Conservation (phyloP, 2,888 invertebrate genomes). For the Pseudococcus jackbeardsleyi region DNA sequence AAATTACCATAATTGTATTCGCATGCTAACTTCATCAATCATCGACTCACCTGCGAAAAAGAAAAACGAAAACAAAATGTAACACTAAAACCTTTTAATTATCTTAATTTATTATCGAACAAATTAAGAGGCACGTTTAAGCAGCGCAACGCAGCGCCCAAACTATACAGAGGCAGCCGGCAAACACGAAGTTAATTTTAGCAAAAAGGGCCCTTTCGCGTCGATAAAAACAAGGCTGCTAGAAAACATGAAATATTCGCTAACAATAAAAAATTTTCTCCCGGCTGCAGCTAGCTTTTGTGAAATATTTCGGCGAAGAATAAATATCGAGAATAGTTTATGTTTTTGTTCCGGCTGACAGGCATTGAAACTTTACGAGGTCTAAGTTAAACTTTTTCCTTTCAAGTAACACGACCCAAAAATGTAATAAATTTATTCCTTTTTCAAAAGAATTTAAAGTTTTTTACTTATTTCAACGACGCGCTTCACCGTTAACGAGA, state of each 20-base stretch:
- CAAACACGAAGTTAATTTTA: conserved; percentile 29
- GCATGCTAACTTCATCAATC: conserved; percentile 31
- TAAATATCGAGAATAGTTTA: conserved; percentile 48
- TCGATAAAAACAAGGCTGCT: conserved; percentile 15
- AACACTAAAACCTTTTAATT: conserved; percentile 35
- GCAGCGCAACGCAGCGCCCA: neutral
- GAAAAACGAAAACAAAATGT: conserved; percentile 16
- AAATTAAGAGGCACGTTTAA: conserved; percentile 34
- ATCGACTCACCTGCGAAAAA: conserved; percentile 32
- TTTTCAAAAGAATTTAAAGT: conserved; percentile 48
- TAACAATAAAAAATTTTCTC: conserved; percentile 39
- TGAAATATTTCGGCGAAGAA: conserved; percentile 43
- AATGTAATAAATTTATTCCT: conserved; percentile 53
- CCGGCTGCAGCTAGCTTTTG: neutral
- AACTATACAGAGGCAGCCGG: neutral
- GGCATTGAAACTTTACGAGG: conserved; percentile 50
- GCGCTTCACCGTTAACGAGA: conserved; percentile 21
- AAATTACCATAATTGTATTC: conserved; percentile 23
- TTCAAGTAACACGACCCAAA: conserved; percentile 43
- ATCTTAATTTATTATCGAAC: conserved; percentile 47
- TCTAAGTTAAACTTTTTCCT: conserved; percentile 41
- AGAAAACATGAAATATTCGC: conserved; percentile 38
- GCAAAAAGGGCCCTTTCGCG: neutral
- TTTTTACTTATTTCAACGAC: conserved; percentile 49
- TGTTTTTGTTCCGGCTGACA: conserved; percentile 55